Conservation (phyloP, 2,797 vertebrate species). For the Falco novaeseelandiae region DNA sequence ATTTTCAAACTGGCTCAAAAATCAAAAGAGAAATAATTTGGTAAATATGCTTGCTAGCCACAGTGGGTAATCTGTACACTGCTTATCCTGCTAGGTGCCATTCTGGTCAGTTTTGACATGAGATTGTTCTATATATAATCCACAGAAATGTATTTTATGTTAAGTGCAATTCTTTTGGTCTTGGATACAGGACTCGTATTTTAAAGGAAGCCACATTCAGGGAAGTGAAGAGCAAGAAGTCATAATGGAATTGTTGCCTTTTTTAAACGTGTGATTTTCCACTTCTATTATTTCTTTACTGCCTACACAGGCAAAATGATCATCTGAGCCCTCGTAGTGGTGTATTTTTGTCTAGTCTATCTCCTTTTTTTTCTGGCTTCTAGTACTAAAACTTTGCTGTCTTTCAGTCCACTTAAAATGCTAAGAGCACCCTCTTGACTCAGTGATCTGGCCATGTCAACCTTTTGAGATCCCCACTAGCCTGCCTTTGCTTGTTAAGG, state of each 20-base stretch:
- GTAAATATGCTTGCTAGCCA: constrained; percentile 71
- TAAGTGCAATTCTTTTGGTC: constrained; percentile 19
- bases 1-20: constrained; percentile 83
- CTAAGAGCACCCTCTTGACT: background rate
- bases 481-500: background rate
- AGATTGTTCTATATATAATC: constrained; percentile 31
- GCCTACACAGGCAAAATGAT: background rate
- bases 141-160: background rate
- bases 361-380: background rate
- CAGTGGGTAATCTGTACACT: constrained; percentile 37
- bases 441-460: background rate
- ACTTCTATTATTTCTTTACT: background rate
- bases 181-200: background rate
- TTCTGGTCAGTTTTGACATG: constrained; percentile 52
- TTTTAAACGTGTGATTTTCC: background rate
- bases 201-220: background rate
- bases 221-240: background rate
- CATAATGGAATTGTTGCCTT: background rate
- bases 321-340: background rate
- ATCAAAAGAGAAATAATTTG: constrained; percentile 75
- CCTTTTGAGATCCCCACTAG: background rate
- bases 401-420: background rate
- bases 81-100: constrained; percentile 46
- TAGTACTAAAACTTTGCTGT: background rate
- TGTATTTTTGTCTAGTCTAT: background rate